Percentiles rank a stretch among this genome's conserved stretches.
Evolutionary conservation across 2,888 invertebrate species (phyloP).

Genomic region (Folsomia manolachei): DNA sequence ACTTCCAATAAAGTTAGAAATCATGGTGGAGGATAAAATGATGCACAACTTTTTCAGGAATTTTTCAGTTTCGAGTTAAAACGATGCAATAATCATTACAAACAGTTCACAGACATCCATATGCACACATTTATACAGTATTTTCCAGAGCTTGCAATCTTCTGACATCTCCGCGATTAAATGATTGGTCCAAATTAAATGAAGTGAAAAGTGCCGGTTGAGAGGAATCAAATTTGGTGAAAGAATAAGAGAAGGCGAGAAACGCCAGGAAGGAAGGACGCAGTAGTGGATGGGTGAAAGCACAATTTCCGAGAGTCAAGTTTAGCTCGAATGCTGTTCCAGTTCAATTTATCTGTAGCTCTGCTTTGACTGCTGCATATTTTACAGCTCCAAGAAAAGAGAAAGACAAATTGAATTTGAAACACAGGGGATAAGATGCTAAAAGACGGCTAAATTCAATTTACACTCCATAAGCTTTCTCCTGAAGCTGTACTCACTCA

Average conservation of each 20-base stretch:
- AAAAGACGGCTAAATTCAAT: conserved; percentile 44
- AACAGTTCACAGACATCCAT: no score
- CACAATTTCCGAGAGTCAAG: background rate
- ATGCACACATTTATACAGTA: no score
- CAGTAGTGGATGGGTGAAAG: background rate
- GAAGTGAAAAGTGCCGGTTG: conserved; percentile 4
- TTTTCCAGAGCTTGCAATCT: no score
- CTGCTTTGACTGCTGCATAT: background rate
- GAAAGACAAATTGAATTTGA: conserved; percentile 42
- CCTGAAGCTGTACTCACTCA: conserved; percentile 23
- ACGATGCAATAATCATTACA: no score
- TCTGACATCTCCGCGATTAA: no score
- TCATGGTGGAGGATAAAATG: no score
- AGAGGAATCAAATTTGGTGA: conserved; percentile 5
- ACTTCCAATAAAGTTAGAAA: no score
- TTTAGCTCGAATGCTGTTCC: no score
- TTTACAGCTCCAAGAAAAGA: conserved; percentile 1
- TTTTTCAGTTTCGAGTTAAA: no score
- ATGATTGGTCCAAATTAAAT: conserved; percentile 2
- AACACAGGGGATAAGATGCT: conserved; percentile 40
- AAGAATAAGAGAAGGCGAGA: no score
- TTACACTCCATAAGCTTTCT: conserved; percentile 28
- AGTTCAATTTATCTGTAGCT: no score
- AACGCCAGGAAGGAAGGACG: background rate
- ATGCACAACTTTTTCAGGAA: no score